Base-by-base conservation (phyloP, 1,140 invertebrate genomes). In the Drosophila prosaltans region DNA sequence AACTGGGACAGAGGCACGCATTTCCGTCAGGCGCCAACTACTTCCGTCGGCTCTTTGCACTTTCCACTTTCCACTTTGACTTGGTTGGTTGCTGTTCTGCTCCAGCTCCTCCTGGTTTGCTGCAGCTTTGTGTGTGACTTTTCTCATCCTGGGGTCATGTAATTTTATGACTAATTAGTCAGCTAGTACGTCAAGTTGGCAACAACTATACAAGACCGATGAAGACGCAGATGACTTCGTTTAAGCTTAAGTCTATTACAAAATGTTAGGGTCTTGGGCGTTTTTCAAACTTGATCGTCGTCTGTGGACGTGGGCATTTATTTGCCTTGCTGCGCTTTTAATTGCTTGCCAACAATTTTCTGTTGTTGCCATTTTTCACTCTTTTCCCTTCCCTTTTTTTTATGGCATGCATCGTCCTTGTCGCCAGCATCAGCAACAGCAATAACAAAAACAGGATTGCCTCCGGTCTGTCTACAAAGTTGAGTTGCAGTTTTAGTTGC, bases 91-190 rank as follows among this genome's bases (percentile, higher is more conserved):
- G 51, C 58, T 63, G 48, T 24, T 51, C 9, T 36, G 32, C 32
- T 65, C 26, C 66, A 51, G 32, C 40, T 10, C 9, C 40, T 66
- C 32, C 16, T 78, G 69, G 69, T 88, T 88, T 88, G 79, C 54
- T 71, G 48, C 54, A 61, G 61, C 80, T 76, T 85, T 85, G 80
- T 70, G 80, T 69, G 75, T 66, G 40, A 61, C 65, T 58, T n/a
- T 51, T 60, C 63, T 65, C 69, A 24, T 79, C 66, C 69, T 63
- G 76, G 60, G 43, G 62, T 70, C 84, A 69, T 86, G 83, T 83
- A 86, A 86, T 86, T 86, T 86, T 86, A 86, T 86, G 83, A 88
- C 83, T 86, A 86, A 86, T 86, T 86, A 86, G 83, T 78, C 80
- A 80, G 83, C 83, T 83, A 80, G 80, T 86, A 69, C 77, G 65